phyloP scores from a whole-genome alignment of 1,140 invertebrate species.

The Dreissena rostriformis region DNA sequence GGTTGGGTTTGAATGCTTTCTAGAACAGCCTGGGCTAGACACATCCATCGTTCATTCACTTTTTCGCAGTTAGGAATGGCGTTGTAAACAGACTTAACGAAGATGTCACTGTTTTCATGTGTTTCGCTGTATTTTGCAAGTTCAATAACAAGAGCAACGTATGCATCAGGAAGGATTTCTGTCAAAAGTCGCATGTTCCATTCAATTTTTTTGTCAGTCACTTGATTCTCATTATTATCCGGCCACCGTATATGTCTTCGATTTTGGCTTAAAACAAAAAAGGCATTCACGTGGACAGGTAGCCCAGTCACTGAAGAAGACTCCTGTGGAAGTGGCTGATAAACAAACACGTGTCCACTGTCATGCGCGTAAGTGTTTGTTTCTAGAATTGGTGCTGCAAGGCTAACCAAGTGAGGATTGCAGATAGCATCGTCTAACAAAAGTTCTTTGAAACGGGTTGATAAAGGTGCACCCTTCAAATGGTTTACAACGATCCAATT shows the following conservation, averaged over 20 bases:
- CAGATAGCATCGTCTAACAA: conserved; percentile 25
- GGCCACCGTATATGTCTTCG: conserved; percentile 70
- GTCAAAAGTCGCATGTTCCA: conserved; percentile 68
- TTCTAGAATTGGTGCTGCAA: conserved; percentile 50
- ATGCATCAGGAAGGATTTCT: conserved; percentile 61
- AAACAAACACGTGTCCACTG: conserved; percentile 68
- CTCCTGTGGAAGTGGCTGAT: conserved; percentile 70
- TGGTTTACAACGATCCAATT: conserved; percentile 32
- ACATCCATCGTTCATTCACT: conserved; percentile 9
- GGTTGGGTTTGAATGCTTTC: no score
- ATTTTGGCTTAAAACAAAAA: conserved; percentile 70
- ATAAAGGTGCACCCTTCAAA: conserved; percentile 37
- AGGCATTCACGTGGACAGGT: conserved; percentile 72
- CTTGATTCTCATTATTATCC: conserved; percentile 27
- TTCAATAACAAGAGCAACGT: conserved; percentile 35
- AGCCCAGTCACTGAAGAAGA: conserved; percentile 63
- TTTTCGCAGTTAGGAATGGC: conserved; percentile 3
- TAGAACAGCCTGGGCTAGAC: neutral
- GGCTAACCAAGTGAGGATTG: conserved; percentile 65
- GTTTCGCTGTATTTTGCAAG: neutral
- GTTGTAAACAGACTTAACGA: neutral
- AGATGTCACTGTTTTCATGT: neutral
- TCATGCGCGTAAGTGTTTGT: neutral
- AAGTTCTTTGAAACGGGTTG: conserved; percentile 2
- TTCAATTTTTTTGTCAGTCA: conserved; percentile 57